phyloP scores from a whole-genome alignment of 1,140 invertebrate genomes.

The Chymomyza costata region DNA sequence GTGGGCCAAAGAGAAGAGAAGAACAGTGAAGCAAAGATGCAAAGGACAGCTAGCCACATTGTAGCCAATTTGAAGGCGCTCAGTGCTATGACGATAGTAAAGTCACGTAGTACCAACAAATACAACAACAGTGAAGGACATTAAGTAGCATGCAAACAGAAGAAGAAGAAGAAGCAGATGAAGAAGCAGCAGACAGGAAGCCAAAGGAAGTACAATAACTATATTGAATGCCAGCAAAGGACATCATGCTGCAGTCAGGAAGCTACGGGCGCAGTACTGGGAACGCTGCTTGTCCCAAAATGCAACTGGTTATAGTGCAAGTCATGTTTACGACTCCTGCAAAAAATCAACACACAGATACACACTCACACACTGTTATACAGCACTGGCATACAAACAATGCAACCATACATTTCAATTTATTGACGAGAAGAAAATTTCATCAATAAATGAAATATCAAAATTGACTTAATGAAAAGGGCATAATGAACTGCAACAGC shows the following conservation, averaged over 20 bases:
- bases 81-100: constrained; percentile 25
- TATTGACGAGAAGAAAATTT: constrained; percentile 17
- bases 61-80: constrained; percentile 10
- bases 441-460: constrained; percentile 22
- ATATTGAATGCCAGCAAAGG: constrained; percentile 47
- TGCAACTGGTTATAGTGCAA: too few relatives aligned
- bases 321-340: too few relatives aligned
- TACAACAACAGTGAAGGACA: constrained; percentile 38
- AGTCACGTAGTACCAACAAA: constrained; percentile 54
- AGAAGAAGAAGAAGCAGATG: constrained; percentile 12
- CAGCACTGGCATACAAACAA: constrained; percentile 14
- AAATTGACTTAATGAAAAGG: constrained; percentile 53
- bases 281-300: too few relatives aligned
- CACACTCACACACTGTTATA: too few relatives aligned
- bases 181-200: constrained; percentile 15
- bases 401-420: constrained; percentile 38
- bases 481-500: constrained; percentile 44
- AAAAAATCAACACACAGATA: constrained; percentile 1
- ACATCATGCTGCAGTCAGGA: constrained; percentile 8
- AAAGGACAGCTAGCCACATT: constrained; percentile 21
- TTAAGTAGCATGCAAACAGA: constrained; percentile 60
- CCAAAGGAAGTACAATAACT: constrained; percentile 50
- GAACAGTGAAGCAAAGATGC: constrained; percentile 9
- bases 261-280: too few relatives aligned
- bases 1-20: constrained; percentile 14